phyloP scores from a whole-genome alignment of 1,140 invertebrate genomes.

The Monomorium pharaonis region DNA sequence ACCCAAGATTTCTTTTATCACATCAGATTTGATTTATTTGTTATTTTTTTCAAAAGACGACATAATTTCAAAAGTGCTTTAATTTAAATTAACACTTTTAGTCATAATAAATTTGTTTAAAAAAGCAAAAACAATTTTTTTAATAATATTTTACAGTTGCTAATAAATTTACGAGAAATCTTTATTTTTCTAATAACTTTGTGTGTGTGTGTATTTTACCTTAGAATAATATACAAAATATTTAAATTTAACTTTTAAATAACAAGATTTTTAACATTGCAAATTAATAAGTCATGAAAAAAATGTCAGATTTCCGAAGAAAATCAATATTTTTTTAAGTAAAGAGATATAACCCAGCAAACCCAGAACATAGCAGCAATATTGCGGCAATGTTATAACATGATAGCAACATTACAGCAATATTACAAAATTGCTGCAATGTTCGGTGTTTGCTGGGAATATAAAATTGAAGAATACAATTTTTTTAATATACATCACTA shows the following conservation, averaged over 20 bases:
- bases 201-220: not conserved
- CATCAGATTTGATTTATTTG: not conserved
- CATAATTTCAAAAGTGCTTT: not conserved
- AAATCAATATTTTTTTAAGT: not conserved
- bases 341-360: too few relatives aligned
- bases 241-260: not conserved
- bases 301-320: not conserved
- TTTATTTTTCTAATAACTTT: not conserved
- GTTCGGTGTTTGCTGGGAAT: too few relatives aligned
- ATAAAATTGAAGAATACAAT: not conserved
- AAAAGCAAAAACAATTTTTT: not conserved
- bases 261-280: not conserved
- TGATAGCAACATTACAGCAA: too few relatives aligned
- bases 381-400: too few relatives aligned
- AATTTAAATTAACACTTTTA: not conserved
- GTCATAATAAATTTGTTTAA: not conserved
- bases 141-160: not conserved
- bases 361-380: too few relatives aligned
- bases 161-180: not conserved
- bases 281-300: not conserved
- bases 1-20: slow-evolving; percentile 6
- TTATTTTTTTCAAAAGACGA: not conserved
- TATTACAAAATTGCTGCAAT: too few relatives aligned
- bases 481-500: not conserved
- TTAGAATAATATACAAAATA: not conserved